Evolutionary conservation across 2,113 vertebrate species (phyloP), one percentile per base, ranked within the genome.

Genomic region (Gadus chalcogrammus): DNA sequence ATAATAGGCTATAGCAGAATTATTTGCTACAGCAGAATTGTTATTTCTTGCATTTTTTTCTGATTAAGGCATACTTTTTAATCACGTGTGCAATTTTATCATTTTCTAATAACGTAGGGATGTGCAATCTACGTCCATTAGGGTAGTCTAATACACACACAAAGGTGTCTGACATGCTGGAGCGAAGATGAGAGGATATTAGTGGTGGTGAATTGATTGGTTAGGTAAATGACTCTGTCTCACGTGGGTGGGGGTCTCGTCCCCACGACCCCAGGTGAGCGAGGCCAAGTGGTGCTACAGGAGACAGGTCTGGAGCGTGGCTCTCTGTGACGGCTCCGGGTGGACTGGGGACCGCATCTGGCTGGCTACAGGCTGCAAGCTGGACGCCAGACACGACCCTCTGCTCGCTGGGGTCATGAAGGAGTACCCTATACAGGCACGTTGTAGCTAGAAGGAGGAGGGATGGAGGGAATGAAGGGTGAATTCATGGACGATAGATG

Each of bases 291-390:
- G 92, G 92, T 88, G 90, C 84, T 93, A 92, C 83, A 84, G 73
- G 67, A 75, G 59, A 27, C 91, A 93, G 76, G 73, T 22, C 31
- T 92, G 91, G 92, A 84, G 68, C 6, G 35, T 91, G 1, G 79
- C 79, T 27, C 84, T 93, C 68, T 85, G 82, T 69, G 79, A 58
- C 6, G 83, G 88, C 4, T 77, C 78, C 9, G 71, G 65, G 15
- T 93, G 91, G 91, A 84, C 61, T 16, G 91, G 90, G 31, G 90
- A 93, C 17, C 85, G 69, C 78, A 91, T 93, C 71, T 93, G 91
- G 91, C 83, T 93, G 27, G 91, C 91, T 42, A 92, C 92, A 0
- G 92, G 91, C 64, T 93, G 92, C 79, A 92, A 92, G 68, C 87
- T 93, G 9, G 88, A 93, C 64, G 86, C 85, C 22, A 84, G 71